Base-by-base conservation (phyloP, 2,888 invertebrate genomes). In the Eupeodes luniger region DNA sequence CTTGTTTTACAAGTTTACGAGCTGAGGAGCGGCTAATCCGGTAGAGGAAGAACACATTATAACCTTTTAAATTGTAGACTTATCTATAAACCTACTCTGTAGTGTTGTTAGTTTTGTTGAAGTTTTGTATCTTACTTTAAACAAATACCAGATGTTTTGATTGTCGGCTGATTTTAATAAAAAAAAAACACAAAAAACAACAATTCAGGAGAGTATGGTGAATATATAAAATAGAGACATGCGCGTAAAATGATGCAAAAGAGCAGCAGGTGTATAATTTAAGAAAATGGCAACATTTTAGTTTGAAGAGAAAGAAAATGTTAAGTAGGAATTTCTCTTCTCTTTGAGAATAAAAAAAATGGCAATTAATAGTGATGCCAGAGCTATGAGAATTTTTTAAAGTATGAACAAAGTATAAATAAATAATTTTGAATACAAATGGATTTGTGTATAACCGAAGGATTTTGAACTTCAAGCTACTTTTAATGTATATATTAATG, bases 321-420 rank as follows among this genome's bases (percentile, higher is more conserved):
- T 49, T 11, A 0, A 7, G 11, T 34, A 4, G 3, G 7, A 34
- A 12, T 40, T 4, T 27, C 27, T 27, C 27, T 47, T 80, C 87
- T 87, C 84, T 84, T 80, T 44, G 2, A 36, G 4, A 7, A 19
- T 0, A 62, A 55, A 27, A 19, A 70, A 47, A 19, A 12, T 40
- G 1, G 6, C 51, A 74, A 7, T 6, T 5, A 16, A 75, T 64
- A 87, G 74, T 87, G 83, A 47, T 87, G 83, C 86, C 86, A 87
- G 44, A 57, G 53, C 7, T 19, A 27, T 27, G 27, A 27, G 27
- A 2, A 27, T 27, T 27, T 27, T 27, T 27, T 1, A 27, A 27
- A 27, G 3, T 27, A 27, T 27, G 2, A 27, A 27, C 27, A 2
- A 2, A 27, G 27, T 27, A 27, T 27, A 2, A 27, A 27, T 27